Base-by-base conservation (phyloP, 2,888 invertebrate genomes). In the Beris chalybata region DNA sequence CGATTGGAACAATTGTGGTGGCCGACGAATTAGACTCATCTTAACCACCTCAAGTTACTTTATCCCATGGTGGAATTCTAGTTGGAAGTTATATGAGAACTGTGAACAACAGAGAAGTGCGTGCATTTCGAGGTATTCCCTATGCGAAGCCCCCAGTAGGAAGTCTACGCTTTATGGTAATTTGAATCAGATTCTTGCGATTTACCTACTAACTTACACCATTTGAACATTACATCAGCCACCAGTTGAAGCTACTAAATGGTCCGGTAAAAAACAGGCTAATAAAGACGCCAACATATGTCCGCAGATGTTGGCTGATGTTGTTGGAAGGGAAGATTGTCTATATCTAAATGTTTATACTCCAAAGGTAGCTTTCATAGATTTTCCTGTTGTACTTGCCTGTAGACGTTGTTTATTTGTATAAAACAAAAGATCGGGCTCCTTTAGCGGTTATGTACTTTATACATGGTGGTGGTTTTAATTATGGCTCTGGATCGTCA, bases 251-350 rank as follows among this genome's bases (percentile, higher is more conserved):
- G 81, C 85, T 58, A 77, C 80, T 1, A 76, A 85, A 56, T 92
- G 91, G 91, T 70, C 81, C 7, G 87, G 85, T 0, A 83, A 85
- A 0, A 82, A 85, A 63, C 83, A 88, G 70, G 92, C 89, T 0
- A 85, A 87, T 0, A 81, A 84, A 65, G 86, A 86, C 70, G 85
- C 88, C 9, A 85, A 87, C 0, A 83, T 87, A 3, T 95, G 94
- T 76, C 88, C 89, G 0, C 94, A 94, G 77, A 83, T 88, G 44
- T 81, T 84, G 1, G 82, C 88, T 30, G 85, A 88, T 69, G 79
- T 84, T 53, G 85, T 86, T 53, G 92, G 92, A 0, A 84, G 83
- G 69, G 94, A 95, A 78, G 92, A 95, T 77, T 95, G 94, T 74
- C 83, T 95, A 3, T 93, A 91, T 71, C 80, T 95, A 4, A 94